Conservation (phyloP, 2,797 vertebrate species). For the Sphenopsis melanotis region DNA sequence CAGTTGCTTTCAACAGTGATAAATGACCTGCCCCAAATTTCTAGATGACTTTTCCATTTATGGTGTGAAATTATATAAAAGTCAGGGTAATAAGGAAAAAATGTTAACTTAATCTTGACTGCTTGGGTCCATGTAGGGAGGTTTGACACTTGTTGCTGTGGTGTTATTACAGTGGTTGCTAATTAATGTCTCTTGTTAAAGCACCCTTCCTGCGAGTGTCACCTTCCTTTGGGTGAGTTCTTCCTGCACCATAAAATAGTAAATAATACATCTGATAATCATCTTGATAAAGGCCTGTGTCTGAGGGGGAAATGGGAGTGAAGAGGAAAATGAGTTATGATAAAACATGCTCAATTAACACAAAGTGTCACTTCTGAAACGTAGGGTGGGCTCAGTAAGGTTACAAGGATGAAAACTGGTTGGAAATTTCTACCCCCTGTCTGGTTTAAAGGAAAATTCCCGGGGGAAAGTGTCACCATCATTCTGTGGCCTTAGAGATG, state of each 20-base stretch:
- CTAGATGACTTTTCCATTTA: background rate
- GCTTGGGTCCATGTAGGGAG: background rate
- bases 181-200: background rate
- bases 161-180: background rate
- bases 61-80: background rate
- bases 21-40: background rate
- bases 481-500: background rate
- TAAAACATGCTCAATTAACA: background rate
- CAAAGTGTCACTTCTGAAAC: background rate
- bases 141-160: background rate
- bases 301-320: background rate
- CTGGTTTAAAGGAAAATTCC: background rate
- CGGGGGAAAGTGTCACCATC: background rate
- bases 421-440: background rate
- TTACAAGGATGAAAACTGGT: background rate
- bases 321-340: background rate
- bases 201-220: background rate
- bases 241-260: background rate
- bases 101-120: background rate
- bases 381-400: background rate
- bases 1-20: background rate
- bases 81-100: background rate
- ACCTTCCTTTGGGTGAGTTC: background rate
- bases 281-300: background rate
- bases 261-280: background rate